phyloP scores from a whole-genome alignment of 2,888 invertebrate genomes.

The Myopa testacea region DNA sequence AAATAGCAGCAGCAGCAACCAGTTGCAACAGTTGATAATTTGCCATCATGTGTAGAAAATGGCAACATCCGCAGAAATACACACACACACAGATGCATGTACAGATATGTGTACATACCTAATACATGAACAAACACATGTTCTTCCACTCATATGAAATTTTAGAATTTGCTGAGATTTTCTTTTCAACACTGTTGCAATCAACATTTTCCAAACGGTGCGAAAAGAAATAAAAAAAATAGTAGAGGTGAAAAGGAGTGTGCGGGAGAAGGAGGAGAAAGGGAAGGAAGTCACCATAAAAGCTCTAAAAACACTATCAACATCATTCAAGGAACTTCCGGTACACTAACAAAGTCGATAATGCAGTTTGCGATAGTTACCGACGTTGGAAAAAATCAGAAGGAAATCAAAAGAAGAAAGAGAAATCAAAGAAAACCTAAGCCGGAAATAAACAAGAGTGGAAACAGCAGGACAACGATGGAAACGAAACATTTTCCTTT shows the following conservation, averaged over 20 bases:
- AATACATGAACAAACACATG: neutral
- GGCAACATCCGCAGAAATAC: neutral
- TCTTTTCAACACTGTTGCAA: slow-evolving; percentile 23
- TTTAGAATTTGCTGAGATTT: slow-evolving; percentile 20
- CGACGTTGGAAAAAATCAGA: neutral
- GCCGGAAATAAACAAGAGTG: neutral
- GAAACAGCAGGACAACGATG: neutral
- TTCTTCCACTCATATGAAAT: slow-evolving; percentile 6
- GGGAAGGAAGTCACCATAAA: neutral
- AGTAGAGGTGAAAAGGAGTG: neutral
- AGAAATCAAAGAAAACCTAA: neutral
- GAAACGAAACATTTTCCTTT: neutral
- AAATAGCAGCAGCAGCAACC: slow-evolving; percentile 2
- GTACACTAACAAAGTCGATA: slow-evolving; percentile 6
- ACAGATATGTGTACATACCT: neutral
- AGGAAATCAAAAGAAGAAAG: neutral
- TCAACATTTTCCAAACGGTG: slow-evolving; percentile 16
- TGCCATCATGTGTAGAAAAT: slow-evolving; percentile 17
- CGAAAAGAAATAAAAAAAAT: neutral
- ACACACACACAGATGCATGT: neutral
- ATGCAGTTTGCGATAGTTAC: neutral
- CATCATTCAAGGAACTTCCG: neutral
- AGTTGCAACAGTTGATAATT: slow-evolving; percentile 31
- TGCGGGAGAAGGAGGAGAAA: neutral
- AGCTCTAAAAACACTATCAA: neutral